phyloP scores from a whole-genome alignment of 2,797 vertebrate species.

The Falco novaeseelandiae region DNA sequence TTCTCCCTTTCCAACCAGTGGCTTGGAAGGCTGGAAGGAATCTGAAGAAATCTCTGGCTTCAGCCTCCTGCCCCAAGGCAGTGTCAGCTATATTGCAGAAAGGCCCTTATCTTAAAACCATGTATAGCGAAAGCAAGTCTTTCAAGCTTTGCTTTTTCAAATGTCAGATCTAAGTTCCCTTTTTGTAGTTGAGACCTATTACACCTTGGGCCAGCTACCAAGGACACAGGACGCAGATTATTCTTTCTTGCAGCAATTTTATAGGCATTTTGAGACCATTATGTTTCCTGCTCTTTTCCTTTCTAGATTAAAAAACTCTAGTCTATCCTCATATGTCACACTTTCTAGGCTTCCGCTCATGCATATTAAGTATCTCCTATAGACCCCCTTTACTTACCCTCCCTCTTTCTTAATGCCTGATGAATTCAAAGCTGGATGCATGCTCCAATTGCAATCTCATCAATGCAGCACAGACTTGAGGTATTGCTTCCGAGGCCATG shows the following conservation, averaged over 20 bases:
- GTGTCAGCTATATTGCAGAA: neutral
- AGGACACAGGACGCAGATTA: neutral
- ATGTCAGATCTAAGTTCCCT: neutral
- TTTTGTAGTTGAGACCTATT: neutral
- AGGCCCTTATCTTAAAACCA: neutral
- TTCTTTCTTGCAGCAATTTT: conserved; percentile 1
- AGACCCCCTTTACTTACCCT: neutral
- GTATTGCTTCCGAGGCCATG: neutral
- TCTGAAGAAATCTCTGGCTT: neutral
- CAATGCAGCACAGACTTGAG: neutral
- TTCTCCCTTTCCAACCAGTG: neutral
- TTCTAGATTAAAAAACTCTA: neutral
- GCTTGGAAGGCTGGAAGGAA: neutral
- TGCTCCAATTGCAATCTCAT: neutral
- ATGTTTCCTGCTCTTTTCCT: neutral
- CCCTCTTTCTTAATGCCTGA: neutral
- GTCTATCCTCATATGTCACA: neutral
- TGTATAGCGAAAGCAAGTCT: neutral
- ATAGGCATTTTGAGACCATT: neutral
- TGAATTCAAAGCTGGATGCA: neutral
- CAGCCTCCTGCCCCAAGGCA: neutral
- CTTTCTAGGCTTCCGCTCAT: conserved; percentile 8
- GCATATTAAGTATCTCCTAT: neutral
- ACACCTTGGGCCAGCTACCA: neutral
- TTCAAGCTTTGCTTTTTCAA: neutral